Evolutionary conservation across 2,888 invertebrate species (phyloP).

Genomic region (Bruchidius siliquastri): DNA sequence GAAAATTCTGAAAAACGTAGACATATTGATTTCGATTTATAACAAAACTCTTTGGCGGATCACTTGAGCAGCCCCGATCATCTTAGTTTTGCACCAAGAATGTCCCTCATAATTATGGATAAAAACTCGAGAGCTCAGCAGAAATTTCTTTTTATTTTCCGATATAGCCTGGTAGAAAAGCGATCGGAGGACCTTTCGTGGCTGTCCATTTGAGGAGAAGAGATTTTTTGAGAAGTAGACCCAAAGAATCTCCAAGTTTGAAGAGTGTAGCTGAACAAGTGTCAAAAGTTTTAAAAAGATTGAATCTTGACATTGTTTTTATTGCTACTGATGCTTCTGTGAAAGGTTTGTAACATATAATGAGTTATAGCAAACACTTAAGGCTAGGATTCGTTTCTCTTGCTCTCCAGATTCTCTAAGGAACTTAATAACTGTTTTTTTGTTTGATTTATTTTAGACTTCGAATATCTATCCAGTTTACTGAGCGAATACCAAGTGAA

Average conservation of each 20-base stretch:
- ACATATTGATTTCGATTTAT: too few species aligned
- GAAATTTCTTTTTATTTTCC: background rate
- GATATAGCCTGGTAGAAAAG: slow-evolving; percentile 49
- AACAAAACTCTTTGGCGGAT: too few species aligned
- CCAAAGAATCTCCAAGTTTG: slow-evolving; percentile 73
- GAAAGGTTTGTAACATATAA: slow-evolving; percentile 40
- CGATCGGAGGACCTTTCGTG: slow-evolving; percentile 68
- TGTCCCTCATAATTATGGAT: too few species aligned
- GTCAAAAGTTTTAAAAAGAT: slow-evolving; percentile 52
- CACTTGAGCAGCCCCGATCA: too few species aligned
- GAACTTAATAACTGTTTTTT: background rate
- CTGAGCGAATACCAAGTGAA: slow-evolving; percentile 36
- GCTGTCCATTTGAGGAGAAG: slow-evolving; percentile 82
- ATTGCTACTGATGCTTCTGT: slow-evolving; percentile 79
- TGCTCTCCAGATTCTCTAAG: too few species aligned
- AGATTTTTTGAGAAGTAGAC: slow-evolving; percentile 77
- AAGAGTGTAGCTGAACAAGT: slow-evolving; percentile 73
- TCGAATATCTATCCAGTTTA: slow-evolving; percentile 49
- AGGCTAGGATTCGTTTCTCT: too few species aligned
- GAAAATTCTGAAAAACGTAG: too few species aligned
- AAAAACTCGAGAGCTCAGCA: too few species aligned
- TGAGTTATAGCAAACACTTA: too few species aligned
- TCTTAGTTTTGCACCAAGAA: too few species aligned
- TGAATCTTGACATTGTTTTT: slow-evolving; percentile 62
- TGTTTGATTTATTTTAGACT: slow-evolving; percentile 44